Base-by-base conservation (phyloP, 2,113 vertebrate genomes). In the Danionella cerebrum region DNA sequence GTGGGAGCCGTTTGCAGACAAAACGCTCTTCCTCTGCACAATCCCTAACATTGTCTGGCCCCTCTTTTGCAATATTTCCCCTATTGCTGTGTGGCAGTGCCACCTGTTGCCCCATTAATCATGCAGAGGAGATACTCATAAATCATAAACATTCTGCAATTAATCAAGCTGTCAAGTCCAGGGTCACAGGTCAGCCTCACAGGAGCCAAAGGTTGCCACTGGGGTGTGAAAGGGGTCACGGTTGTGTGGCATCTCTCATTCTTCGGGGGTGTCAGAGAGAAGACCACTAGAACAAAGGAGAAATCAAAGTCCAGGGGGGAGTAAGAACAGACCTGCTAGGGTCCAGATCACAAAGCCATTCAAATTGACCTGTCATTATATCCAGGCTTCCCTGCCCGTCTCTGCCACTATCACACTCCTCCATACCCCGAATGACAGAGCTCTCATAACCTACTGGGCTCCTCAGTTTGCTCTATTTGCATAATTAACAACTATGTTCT, bases 81-180 rank as follows among this genome's bases (percentile, higher is more conserved):
- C 88, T 91, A 87, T 92, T 79, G 83, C 85, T 84, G 86, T 84
- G 87, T 91, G 89, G 89, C 90, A 90, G 88, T 84, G 86, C 94
- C 95, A 98, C 94, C 95, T 98, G 96, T 98, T 98, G 94, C 90
- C 93, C 91, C 87, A 88, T 96, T 97, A 95, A 96, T 98, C 96
- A 92, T 87, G 88, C 90, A 86, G 89, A 92, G 90, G 84, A 96
- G 92, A 93, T 95, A 95, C 90, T 97, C 94, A 98, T 98, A 97
- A 98, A 98, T 98, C 95, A 98, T 98, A 98, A 63, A 96, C 93
- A 89, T 89, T 75, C 89, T 90, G 93, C 96, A 96, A 98, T 98
- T 96, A 98, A 98, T 98, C 95, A 98, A 96, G 90, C 93, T 98
- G 96, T 98, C 96, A 95, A 87, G 83, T 76, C 80, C 81, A 71